Evolutionary conservation across 2,113 vertebrate species (phyloP), one percentile per base, ranked within the genome.

Genomic region (Tragelaphus imberbis): DNA sequence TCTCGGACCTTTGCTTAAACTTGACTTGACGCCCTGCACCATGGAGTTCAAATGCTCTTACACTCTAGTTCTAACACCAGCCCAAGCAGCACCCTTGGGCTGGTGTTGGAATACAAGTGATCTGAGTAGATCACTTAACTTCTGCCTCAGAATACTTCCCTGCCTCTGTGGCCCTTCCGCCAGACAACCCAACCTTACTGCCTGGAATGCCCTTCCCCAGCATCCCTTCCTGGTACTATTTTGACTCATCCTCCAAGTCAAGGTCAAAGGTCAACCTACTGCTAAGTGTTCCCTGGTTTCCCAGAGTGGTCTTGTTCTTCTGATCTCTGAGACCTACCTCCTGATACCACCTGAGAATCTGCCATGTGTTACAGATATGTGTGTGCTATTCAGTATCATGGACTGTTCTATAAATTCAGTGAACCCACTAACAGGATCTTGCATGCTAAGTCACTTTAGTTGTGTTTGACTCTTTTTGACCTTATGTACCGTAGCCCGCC

Each of bases 21-120:
- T n/a, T 86, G 19, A 86, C 7, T 40, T 0, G 4, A 56, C 14
- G 28, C 19, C 44, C 9, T 40, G 79, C 13, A 56, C 47, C 85
- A 14, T 5, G 53, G 33, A 49, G 36, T 81, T 85, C 51, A 56
- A 27, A 16, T 3, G 13, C 33, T 27, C 10, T 40, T 82, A 25
- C 7, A 28, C 17, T 15, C 1, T 23, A 21, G 27, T n/a, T 21
- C 2, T 3, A 16, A 21, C 19, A 27, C 0, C 16, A 17, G 63
- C 28, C 10, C 33, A 19, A 51, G 77, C 19, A 33, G 44, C 23
- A 25, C 63, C 7, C 16, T 68, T 19, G 63, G 33, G 33, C 16
- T n/a, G 33, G 63, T 68, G 33, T 10, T n/a, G 21, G 68, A 40
- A 75, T 10, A 40, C 36, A 23, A 75, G 68, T 13, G 68, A 40